A percentile compares a stretch with the other conserved stretches of the same genome.
phyloP scores from a whole-genome alignment of 2,888 invertebrate species.

The Tryphoninae sp. region DNA sequence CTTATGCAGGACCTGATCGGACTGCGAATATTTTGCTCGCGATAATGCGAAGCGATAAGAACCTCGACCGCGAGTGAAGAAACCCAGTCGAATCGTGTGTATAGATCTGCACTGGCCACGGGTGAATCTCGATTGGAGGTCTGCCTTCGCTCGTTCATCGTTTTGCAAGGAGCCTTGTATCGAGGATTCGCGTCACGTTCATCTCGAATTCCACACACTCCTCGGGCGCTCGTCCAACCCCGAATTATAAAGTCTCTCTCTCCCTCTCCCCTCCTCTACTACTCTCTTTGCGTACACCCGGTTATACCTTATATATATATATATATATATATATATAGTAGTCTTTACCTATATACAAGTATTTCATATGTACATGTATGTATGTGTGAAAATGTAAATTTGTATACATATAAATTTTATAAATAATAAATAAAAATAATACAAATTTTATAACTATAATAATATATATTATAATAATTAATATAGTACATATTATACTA shows the following conservation, averaged over 20 bases:
- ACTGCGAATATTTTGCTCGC: slow-evolving; percentile 46
- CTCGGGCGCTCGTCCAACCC: slow-evolving; percentile 59
- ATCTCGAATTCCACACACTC: slow-evolving; percentile 62
- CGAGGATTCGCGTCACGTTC: slow-evolving; percentile 59
- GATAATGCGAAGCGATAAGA: slow-evolving; percentile 44
- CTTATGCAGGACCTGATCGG: slow-evolving; percentile 32
- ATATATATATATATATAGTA: background rate
- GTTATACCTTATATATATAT: background rate
- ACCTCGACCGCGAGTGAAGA: slow-evolving; percentile 29
- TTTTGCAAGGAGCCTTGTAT: slow-evolving; percentile 43
- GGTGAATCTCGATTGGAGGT: slow-evolving; percentile 58
- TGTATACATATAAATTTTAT: background rate
- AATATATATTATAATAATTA: too few species aligned
- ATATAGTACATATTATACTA: too few species aligned
- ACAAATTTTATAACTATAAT: too few species aligned
- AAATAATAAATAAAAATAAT: background rate
- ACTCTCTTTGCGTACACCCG: slow-evolving; percentile 52
- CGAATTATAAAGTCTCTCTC: slow-evolving; percentile 55
- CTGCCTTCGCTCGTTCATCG: slow-evolving; percentile 44
- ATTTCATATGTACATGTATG: background rate
- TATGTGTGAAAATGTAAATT: slow-evolving; percentile 4
- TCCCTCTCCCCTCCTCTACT: background rate
- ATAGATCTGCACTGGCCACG: slow-evolving; percentile 31
- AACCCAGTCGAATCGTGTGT: slow-evolving; percentile 30
- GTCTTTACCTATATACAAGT: background rate